phyloP scores from a whole-genome alignment of 2,888 invertebrate genomes.

The Diogma glabrata region DNA sequence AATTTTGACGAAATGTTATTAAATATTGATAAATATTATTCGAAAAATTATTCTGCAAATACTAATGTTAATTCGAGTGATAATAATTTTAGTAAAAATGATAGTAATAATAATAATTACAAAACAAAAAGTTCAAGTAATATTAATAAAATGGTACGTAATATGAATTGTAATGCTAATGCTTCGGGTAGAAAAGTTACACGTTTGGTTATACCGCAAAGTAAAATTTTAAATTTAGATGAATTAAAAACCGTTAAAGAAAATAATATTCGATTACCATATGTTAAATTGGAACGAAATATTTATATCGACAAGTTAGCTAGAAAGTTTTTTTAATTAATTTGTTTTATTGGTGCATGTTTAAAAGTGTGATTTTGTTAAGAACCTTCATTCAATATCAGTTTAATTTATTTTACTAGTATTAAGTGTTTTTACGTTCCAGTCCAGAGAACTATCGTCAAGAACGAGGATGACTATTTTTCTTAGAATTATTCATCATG shows the following conservation, averaged over 20 bases:
- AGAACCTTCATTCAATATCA: too few species aligned
- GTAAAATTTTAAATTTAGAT: conserved; percentile 5
- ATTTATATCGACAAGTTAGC: conserved; percentile 10
- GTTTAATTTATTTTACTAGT: too few species aligned
- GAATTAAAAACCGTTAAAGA: conserved; percentile 5
- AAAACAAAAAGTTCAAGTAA: not conserved
- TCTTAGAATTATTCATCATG: too few species aligned
- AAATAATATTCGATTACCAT: conserved; percentile 6
- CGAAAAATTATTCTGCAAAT: conserved; percentile 1
- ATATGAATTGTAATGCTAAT: not conserved
- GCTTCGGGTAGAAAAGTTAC: conserved; percentile 1
- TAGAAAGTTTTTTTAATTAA: too few species aligned
- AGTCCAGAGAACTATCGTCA: too few species aligned
- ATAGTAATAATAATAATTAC: conserved; percentile 2
- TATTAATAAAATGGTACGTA: not conserved
- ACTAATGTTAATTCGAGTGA: not conserved
- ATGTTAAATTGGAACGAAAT: conserved; percentile 8
- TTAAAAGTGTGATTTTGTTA: too few species aligned
- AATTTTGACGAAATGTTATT: conserved; percentile 15
- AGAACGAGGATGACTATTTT: too few species aligned
- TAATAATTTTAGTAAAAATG: not conserved
- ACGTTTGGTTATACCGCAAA: conserved; percentile 3
- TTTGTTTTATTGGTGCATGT: too few species aligned
- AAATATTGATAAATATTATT: conserved; percentile 13
- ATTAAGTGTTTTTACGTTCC: too few species aligned